These are phyloP conservation scores for Tyto alba DNA, from an alignment of 2,113 vertebrate species.

Conservation along the genomic window DNA sequence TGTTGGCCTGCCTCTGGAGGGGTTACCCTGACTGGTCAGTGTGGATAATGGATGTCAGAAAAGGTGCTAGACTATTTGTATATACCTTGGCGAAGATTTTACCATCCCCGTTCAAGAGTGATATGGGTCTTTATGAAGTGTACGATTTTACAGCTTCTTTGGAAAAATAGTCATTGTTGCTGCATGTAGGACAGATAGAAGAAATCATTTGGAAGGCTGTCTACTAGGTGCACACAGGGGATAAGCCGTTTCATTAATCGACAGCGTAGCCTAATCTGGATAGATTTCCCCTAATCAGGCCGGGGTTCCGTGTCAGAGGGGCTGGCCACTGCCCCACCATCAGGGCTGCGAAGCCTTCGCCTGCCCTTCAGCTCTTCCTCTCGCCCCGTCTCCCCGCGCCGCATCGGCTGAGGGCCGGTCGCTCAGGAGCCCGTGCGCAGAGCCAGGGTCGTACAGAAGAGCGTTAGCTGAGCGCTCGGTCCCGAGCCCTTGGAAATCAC, in stretches of 20 bases:
- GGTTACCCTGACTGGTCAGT: conserved; percentile 14
- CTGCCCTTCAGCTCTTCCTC: not conserved
- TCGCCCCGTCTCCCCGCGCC: not conserved
- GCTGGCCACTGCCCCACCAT: not conserved
- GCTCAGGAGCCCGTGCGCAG: rapidly evolving
- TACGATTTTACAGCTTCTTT: not conserved
- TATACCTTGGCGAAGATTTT: conserved; percentile 10
- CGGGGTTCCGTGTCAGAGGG: not conserved
- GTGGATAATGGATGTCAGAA: conserved; percentile 37
- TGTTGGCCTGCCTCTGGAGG: conserved; percentile 24
- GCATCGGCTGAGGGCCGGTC: rapidly evolving
- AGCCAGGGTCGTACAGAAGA: not conserved
- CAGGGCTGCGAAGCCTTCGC: not conserved
- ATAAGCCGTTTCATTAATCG: not conserved
- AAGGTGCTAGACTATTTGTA: conserved; percentile 38
- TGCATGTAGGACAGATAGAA: not conserved
- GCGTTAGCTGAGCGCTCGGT: not conserved
- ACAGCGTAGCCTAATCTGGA: not conserved
- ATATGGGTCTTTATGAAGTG: conserved; percentile 22
- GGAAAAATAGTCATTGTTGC: not conserved
- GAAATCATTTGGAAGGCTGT: not conserved
- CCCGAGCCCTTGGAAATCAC: not conserved
- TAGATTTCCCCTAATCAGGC: not conserved
- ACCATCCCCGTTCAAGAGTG: not conserved
- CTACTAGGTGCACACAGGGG: not conserved